Conservation (phyloP, 2,888 invertebrate genomes). For the Drosophila buzzatii region DNA sequence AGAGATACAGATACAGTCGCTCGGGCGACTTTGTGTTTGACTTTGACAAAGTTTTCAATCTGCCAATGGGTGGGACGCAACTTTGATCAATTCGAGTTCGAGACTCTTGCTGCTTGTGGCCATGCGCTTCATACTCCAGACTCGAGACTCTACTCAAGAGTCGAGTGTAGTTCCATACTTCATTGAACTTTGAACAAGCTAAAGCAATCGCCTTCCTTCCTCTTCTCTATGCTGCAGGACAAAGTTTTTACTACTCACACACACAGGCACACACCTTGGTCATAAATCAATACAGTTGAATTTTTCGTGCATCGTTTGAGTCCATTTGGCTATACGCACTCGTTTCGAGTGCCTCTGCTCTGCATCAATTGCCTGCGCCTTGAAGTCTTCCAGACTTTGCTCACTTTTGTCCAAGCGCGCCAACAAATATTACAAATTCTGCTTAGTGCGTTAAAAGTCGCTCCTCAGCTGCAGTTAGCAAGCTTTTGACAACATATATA, state of each 20-base stretch:
- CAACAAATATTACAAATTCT: neutral
- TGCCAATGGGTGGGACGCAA: conserved; percentile 17
- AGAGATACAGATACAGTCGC: conserved; percentile 4
- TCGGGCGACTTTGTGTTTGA: conserved; percentile 65
- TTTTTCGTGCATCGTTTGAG: conserved; percentile 58
- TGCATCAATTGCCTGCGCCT: conserved; percentile 54
- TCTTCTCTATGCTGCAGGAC: conserved; percentile 40
- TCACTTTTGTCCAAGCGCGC: neutral
- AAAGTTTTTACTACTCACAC: conserved; percentile 51
- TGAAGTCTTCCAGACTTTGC: conserved; percentile 45
- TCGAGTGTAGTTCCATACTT: conserved; percentile 53
- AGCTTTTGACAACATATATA: neutral
- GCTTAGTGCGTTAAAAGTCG: conserved; percentile 4
- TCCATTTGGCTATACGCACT: conserved; percentile 33
- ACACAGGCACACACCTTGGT: conserved; percentile 45
- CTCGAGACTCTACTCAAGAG: conserved; percentile 4
- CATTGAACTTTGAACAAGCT: conserved; percentile 68
- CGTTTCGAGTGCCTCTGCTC: conserved; percentile 48
- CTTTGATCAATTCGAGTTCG: conserved; percentile 30
- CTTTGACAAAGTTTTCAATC: conserved; percentile 69
- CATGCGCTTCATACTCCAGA: conserved; percentile 9
- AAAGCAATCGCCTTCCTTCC: conserved; percentile 9
- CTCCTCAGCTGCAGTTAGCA: conserved; percentile 1
- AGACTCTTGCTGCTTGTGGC: conserved; percentile 20
- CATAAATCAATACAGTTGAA: conserved; percentile 78